Conservation (phyloP, 2,888 invertebrate genomes). For the Strigamia crassipes region DNA sequence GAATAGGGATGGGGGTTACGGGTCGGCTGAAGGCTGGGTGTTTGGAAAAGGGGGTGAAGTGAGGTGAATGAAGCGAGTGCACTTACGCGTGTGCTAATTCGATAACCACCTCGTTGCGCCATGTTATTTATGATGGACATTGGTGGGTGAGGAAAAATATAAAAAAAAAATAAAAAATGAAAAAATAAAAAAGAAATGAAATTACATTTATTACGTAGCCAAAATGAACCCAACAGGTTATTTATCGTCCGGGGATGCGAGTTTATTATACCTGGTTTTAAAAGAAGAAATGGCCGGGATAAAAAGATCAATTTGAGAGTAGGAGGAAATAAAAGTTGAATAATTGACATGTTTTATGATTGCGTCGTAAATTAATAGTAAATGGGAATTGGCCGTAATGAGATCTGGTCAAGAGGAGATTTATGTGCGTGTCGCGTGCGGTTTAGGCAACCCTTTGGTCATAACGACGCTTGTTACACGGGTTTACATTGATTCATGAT, state of each 20-base stretch:
- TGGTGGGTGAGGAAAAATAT: constrained; percentile 24
- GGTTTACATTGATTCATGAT: background rate
- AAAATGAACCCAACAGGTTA: background rate
- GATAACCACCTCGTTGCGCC: constrained; percentile 30
- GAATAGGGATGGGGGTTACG: constrained; percentile 26
- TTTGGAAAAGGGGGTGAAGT: constrained; percentile 18
- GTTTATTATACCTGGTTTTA: too few relatives aligned
- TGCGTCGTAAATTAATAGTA: background rate
- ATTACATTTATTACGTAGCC: constrained; percentile 19
- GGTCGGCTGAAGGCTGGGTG: background rate
- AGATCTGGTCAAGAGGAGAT: background rate
- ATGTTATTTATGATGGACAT: constrained; percentile 7
- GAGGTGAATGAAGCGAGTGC: constrained; percentile 27
- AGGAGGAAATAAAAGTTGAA: too few relatives aligned
- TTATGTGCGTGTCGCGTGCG: background rate
- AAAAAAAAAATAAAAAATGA: constrained; percentile 7
- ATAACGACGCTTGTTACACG: background rate
- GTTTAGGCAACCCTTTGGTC: background rate
- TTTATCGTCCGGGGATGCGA: background rate
- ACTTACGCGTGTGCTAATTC: constrained; percentile 30
- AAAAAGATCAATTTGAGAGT: too few relatives aligned
- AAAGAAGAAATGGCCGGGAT: too few relatives aligned
- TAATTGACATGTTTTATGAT: background rate
- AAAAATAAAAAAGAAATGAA: too few relatives aligned
- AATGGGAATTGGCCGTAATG: background rate